Evolutionary conservation across 2,797 vertebrate species (phyloP).

Genomic region (Bovichtus diacanthus): DNA sequence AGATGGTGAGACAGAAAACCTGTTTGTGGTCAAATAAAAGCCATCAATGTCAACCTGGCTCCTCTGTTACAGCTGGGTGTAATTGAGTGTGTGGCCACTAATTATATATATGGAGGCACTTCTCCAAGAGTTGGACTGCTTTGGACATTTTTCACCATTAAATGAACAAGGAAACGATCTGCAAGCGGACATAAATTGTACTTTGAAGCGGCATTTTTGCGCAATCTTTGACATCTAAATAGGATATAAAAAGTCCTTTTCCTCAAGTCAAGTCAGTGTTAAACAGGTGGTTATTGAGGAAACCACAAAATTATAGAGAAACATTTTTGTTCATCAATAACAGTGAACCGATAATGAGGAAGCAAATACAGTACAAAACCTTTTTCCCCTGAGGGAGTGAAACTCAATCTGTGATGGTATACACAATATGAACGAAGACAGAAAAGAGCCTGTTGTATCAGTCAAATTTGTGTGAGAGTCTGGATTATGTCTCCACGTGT

Average conservation of each 20-base stretch:
- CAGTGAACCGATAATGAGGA: not conserved
- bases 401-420: conserved; percentile 17
- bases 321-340: not conserved
- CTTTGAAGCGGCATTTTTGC: conserved; percentile 20
- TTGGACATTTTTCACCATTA: conserved; percentile 55
- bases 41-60: conserved; percentile 85
- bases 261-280: conserved; percentile 1
- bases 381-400: not conserved
- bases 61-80: conserved; percentile 84
- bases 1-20: conserved; percentile 85
- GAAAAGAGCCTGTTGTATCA: conserved; percentile 1
- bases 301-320: not conserved
- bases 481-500: conserved; percentile 21
- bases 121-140: conserved; percentile 60
- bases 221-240: conserved; percentile 1
- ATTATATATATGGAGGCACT: conserved; percentile 78
- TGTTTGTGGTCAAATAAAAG: conserved; percentile 82
- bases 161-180: conserved; percentile 19
- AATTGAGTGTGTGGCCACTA: conserved; percentile 83
- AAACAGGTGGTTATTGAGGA: conserved; percentile 9
- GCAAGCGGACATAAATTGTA: conserved; percentile 18
- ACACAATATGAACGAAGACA: conserved; percentile 10
- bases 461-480: not conserved
- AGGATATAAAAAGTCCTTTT: not conserved
- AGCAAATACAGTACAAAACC: not conserved